Evolutionary conservation across 2,797 vertebrate genomes (phyloP).

Genomic region (Tauraco hartlaubi): DNA sequence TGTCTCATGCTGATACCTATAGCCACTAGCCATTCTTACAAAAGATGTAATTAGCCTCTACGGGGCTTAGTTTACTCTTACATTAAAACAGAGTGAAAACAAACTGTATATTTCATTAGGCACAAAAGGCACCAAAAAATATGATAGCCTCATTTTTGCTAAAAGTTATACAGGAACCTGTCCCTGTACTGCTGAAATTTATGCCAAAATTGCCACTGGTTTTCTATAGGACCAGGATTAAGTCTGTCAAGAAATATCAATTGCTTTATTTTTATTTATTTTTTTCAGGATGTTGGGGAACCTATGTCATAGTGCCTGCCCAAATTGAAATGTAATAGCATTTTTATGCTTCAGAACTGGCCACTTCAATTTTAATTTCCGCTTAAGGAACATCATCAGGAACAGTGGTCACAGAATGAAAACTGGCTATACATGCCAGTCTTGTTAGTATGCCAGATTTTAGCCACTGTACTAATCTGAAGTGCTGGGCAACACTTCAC

Average conservation of each 20-base stretch:
- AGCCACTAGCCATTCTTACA: neutral
- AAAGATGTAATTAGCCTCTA: neutral
- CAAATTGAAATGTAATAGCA: neutral
- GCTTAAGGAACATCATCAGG: neutral
- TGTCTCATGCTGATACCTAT: neutral
- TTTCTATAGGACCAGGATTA: neutral
- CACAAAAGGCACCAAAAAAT: neutral
- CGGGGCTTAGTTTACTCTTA: neutral
- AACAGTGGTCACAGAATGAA: neutral
- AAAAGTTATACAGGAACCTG: neutral
- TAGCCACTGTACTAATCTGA: conserved; percentile 60
- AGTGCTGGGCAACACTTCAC: conserved; percentile 74
- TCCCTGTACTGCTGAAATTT: neutral
- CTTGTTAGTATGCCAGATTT: conserved; percentile 54
- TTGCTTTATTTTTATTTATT: neutral
- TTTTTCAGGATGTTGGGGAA: neutral
- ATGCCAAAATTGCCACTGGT: neutral
- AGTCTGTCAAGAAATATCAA: neutral
- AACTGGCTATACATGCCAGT: neutral
- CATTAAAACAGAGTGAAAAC: neutral
- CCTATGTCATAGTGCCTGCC: neutral
- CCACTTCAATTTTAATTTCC: neutral
- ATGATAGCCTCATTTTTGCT: neutral
- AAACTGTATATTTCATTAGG: neutral
- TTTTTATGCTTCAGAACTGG: neutral